Evolutionary conservation across 1,140 invertebrate species (phyloP).

Genomic region (Heliconius melpomene): DNA sequence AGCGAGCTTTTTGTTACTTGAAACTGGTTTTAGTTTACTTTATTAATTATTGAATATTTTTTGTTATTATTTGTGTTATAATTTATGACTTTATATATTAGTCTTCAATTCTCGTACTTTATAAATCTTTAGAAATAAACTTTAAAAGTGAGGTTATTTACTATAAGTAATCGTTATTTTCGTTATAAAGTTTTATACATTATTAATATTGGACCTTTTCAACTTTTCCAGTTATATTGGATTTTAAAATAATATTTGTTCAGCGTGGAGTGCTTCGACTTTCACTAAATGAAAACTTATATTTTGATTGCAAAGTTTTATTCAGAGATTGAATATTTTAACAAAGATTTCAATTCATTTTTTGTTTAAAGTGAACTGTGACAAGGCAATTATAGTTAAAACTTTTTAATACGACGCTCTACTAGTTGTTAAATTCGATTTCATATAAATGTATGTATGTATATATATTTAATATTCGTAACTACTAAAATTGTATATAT

Average conservation of each 20-base stretch:
- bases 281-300: slow-evolving; percentile 5
- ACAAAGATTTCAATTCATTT: background rate
- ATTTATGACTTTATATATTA: background rate
- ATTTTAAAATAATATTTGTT: slow-evolving; percentile 10
- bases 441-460: background rate
- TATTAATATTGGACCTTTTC: slow-evolving; percentile 12
- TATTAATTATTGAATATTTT: background rate
- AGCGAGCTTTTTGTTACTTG: slow-evolving; percentile 6
- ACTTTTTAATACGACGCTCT: background rate
- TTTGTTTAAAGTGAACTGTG: background rate
- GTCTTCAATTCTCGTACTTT: background rate
- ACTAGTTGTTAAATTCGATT: background rate
- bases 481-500: too few relatives aligned
- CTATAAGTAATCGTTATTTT: background rate
- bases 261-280: background rate
- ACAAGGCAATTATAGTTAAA: background rate
- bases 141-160: slow-evolving; percentile 5
- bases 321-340: background rate
- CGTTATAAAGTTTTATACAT: background rate
- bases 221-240: background rate
- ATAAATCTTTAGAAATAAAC: background rate
- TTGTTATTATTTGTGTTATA: background rate
- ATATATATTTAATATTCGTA: too few relatives aligned
- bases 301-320: slow-evolving; percentile 11
- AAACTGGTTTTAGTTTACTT: background rate